Evolutionary conservation across 2,113 vertebrate species (phyloP), one percentile per base, ranked within the genome.

Genomic region (Lucifuga dentata): DNA sequence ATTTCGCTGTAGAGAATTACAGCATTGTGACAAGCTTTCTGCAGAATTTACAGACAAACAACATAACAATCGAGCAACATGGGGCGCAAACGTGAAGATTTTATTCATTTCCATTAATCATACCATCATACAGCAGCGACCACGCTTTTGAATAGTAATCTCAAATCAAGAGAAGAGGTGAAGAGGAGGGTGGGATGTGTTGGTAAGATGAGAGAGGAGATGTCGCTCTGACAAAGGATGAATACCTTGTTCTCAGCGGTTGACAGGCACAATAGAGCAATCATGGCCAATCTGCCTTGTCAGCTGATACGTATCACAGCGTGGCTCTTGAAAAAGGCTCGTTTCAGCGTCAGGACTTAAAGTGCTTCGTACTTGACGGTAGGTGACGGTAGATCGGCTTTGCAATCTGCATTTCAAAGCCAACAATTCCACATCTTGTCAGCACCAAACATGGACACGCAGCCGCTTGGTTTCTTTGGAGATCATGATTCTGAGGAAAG

Each of bases 351-450:
- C 82, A 61, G 67, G 77, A 78, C 68, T 78, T 85, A 66, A 83
- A 90, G 90, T 82, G 88, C 85, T 74, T 60, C 73, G 68, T 50
- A 87, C 90, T n/a, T n/a, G n/a, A n/a, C n/a, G n/a, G n/a, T n/a
- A 91, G 91, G 91, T 92, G 91, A 91, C 85, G 80, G 85, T 79
- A 78, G 78, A 91, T 73, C 63, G 78, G 73, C 82, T 71, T 21
- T 35, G 19, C 50, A 78, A 91, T 92, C 91, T 92, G 88, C 86
- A 88, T 90, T 89, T 89, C 88, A 91, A 90, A 92, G 86, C 69
- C 53, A 3, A 29, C 26, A 29, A 29, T 29, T 3, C 26, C 26
- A 7, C 26, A 29, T 29, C 26, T 3, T 29, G 26, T 29, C 26
- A 29, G 7, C 3, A 7, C 26, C 26, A 3, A 29, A 3, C 3